phyloP scores from a whole-genome alignment of 2,113 vertebrate genomes.

The Sylvia atricapilla region DNA sequence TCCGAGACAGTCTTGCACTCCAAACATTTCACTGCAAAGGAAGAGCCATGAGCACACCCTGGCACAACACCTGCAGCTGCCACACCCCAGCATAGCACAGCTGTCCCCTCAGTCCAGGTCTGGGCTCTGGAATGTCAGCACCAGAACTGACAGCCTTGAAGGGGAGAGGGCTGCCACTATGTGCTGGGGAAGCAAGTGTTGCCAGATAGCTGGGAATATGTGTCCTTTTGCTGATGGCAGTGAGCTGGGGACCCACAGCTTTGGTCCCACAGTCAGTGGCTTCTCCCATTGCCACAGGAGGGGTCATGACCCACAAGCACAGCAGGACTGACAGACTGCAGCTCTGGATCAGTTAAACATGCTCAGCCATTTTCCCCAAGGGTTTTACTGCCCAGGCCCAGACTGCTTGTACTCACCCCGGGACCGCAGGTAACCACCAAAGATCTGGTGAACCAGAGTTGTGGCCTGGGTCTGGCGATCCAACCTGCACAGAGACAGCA shows the following conservation, averaged over 20 bases:
- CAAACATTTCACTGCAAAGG: slow-evolving; percentile 86
- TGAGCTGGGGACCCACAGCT: background rate
- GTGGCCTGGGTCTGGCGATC: slow-evolving; percentile 95
- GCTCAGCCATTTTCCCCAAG: background rate
- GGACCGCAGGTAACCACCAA: slow-evolving; percentile 94
- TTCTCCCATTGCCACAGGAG: background rate
- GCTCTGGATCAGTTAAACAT: accelerated
- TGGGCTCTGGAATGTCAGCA: background rate
- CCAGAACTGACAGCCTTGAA: background rate
- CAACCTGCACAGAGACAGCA: slow-evolving; percentile 70
- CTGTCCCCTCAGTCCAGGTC: accelerated
- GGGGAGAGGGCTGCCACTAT: background rate
- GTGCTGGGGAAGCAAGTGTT: background rate
- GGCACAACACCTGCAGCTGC: background rate
- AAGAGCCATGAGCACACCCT: background rate
- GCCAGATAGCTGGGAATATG: accelerated
- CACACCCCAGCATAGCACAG: background rate
- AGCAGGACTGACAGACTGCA: background rate
- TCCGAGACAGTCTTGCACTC: slow-evolving; percentile 92
- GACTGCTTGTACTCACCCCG: slow-evolving; percentile 75
- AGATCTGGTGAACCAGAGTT: slow-evolving; percentile 93
- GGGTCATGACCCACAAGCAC: background rate
- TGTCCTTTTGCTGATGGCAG: background rate
- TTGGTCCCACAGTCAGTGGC: background rate
- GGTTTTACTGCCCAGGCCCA: background rate